Percentiles rank a stretch among this genome's conserved stretches.
Conservation (phyloP, 2,797 vertebrate genomes). For the Silurus lanzhouensis region DNA sequence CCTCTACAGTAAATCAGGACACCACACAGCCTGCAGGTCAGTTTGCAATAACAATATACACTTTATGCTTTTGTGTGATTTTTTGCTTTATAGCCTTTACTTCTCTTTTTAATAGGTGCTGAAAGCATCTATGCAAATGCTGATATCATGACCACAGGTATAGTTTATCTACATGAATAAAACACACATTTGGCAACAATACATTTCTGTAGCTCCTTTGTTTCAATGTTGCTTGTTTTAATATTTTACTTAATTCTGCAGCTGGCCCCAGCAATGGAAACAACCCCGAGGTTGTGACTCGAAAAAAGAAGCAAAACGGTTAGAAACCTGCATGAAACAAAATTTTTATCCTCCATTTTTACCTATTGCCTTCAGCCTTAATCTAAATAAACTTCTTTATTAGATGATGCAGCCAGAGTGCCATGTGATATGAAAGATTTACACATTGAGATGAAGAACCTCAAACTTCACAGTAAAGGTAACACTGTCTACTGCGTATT, state of each 20-base stretch:
- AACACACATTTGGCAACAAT: background rate
- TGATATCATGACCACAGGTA: background rate
- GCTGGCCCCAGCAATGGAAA: background rate
- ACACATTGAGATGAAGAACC: background rate
- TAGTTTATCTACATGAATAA: background rate
- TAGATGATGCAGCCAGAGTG: background rate
- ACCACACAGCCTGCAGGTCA: slow-evolving; percentile 1
- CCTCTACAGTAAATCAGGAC: background rate
- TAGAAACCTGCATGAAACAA: background rate
- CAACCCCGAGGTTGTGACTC: background rate
- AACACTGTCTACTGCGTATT: background rate
- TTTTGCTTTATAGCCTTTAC: background rate
- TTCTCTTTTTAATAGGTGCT: background rate
- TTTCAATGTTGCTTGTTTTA: background rate
- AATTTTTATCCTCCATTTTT: background rate
- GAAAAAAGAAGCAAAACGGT: background rate
- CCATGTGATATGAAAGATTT: background rate
- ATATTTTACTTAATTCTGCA: background rate
- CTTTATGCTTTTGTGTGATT: background rate
- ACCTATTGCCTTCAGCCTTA: background rate
- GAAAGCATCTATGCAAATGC: background rate
- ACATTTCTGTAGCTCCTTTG: background rate
- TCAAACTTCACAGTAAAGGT: background rate
- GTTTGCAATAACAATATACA: background rate
- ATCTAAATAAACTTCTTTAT: background rate